These are phyloP conservation scores for Pardalotus punctatus DNA, from an alignment of 2,113 vertebrate species.

Conservation along the genomic window DNA sequence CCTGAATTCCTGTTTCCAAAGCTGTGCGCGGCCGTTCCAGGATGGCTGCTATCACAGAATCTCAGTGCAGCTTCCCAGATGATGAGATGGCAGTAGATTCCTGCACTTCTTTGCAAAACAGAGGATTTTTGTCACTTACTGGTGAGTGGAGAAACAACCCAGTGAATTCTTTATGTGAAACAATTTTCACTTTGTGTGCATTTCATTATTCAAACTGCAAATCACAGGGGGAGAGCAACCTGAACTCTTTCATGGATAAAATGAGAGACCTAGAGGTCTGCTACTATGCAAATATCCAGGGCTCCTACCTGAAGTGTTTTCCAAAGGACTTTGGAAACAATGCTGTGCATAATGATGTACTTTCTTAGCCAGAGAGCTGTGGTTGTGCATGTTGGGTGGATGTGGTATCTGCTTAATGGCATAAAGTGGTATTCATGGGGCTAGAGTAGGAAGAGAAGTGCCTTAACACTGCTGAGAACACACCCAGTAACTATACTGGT, in stretches of 20 bases:
- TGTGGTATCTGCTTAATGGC: not conserved
- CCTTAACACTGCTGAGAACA: not conserved
- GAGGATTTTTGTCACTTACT: slow-evolving; percentile 6
- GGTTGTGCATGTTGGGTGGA: not conserved
- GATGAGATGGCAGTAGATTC: slow-evolving; percentile 72
- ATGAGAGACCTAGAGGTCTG: not conserved
- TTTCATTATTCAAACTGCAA: not conserved
- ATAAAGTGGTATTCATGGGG: not conserved
- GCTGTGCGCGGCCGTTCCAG: slow-evolving; percentile 63
- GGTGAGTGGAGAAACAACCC: slow-evolving; percentile 51
- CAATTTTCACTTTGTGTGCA: not conserved
- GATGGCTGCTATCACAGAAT: slow-evolving; percentile 69
- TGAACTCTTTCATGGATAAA: not conserved
- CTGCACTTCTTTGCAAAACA: not conserved
- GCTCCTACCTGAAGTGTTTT: not conserved
- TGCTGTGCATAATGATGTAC: not conserved
- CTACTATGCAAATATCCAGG: not conserved
- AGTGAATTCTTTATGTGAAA: not conserved
- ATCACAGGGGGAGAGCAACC: not conserved
- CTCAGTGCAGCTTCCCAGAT: slow-evolving; percentile 35
- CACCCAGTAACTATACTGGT: not conserved
- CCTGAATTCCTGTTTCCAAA: slow-evolving; percentile 20
- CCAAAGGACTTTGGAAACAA: not conserved
- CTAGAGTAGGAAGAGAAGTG: not conserved
- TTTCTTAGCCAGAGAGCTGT: not conserved